Conservation (phyloP, 2,113 vertebrate genomes). For the Aythya baeri region DNA sequence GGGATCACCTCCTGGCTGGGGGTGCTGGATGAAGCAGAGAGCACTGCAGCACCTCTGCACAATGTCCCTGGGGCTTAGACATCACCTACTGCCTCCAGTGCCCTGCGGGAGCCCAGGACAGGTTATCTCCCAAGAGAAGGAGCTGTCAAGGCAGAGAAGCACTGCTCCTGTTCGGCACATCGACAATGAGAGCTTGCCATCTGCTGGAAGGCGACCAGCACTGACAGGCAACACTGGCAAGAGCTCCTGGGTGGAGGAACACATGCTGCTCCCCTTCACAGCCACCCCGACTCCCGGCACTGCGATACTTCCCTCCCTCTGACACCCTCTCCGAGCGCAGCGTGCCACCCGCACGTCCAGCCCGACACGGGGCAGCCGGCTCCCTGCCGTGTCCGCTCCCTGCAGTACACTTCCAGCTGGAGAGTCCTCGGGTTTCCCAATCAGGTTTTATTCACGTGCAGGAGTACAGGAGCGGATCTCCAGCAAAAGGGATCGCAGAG, state of each 20-base stretch:
- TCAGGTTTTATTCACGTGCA: not conserved
- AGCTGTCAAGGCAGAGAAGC: not conserved
- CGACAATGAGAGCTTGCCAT: not conserved
- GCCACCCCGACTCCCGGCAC: not conserved
- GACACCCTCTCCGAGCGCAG: not conserved
- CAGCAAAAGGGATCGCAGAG: not conserved
- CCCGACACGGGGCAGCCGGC: fast-evolving
- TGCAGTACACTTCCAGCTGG: not conserved
- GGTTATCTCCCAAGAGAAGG: not conserved
- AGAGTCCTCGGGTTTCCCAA: not conserved
- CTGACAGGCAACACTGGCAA: not conserved
- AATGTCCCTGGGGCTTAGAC: not conserved
- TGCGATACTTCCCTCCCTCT: not conserved
- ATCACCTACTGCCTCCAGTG: fast-evolving
- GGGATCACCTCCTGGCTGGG: not conserved
- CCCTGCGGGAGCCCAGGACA: not conserved
- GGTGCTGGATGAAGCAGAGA: not conserved
- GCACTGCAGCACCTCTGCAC: not conserved
- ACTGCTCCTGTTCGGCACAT: not conserved
- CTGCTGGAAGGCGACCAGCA: not conserved
- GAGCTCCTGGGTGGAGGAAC: not conserved
- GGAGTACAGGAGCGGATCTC: not conserved
- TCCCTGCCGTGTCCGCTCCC: not conserved
- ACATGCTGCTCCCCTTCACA: not conserved
- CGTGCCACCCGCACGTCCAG: not conserved